Base-by-base conservation (phyloP, 2,888 invertebrate species). In the Entomobrya multifasciata region DNA sequence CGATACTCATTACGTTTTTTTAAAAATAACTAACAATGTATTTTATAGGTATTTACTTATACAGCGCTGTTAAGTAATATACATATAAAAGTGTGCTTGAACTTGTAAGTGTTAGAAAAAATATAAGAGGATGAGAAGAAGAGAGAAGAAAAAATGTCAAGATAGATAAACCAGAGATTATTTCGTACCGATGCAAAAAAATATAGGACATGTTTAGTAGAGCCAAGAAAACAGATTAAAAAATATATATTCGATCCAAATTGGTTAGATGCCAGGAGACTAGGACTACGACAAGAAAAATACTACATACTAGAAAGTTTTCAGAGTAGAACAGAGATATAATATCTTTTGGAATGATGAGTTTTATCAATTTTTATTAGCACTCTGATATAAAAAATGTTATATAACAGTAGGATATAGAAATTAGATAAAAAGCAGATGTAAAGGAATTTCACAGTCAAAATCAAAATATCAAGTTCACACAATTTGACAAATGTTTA, bases 191-290 rank as follows among this genome's bases (percentile, higher is more conserved):
- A 60, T 60, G 30, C 20, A 60, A 8, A 44, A 67, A 67, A 44
- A 67, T 67, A 22, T 67, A 44, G 67, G 67, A 47, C 47, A 67
- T 67, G 67, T 67, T 67, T 67, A 67, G 41, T 67, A 67, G 67
- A 67, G 67, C 67, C 44, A 22, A 44, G 65, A 17, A 36, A 65
- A 17, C 10, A 67, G 30, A 67, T n/a, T 17, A 8, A n/a, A 65
- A 36, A 41, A 17, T 10, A 65, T 15, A 27, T 30, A 36, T 36
- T 36, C 36, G 5, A 36, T 36, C 36, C 36, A 36, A 36, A 49
- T n/a, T 49, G 49, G n/a, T n/a, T n/a, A n/a, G n/a, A n/a, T n/a
- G n/a, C n/a, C n/a, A n/a, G n/a, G n/a, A n/a, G n/a, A n/a, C n/a
- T n/a, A n/a, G n/a, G n/a, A n/a, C n/a, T n/a, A n/a, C n/a, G 49